Conservation (phyloP, 30 jellyfish, hydroid and myxozoan genomes). For the Chironex yamaguchii region DNA sequence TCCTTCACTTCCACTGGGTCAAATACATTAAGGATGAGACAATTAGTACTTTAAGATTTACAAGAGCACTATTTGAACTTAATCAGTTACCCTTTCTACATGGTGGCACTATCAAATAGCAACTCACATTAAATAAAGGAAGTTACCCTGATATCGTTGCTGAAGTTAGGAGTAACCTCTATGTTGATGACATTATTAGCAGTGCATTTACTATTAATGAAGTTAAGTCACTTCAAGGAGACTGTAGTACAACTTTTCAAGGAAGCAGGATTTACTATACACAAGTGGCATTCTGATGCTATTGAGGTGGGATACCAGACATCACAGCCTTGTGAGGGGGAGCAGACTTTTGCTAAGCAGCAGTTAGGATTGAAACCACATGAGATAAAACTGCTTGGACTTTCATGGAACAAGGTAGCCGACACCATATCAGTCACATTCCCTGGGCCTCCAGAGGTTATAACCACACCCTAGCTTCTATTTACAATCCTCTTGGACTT, state of each 20-base stretch:
- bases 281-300: constrained; percentile 74
- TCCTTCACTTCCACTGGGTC: constrained; percentile 55
- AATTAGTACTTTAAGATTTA: constrained; percentile 31
- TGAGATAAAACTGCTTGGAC: constrained; percentile 69
- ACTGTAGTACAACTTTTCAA: constrained; percentile 31
- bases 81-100: constrained; percentile 62
- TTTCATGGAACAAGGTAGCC: constrained; percentile 65
- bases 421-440: constrained; percentile 62
- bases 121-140: constrained; percentile 10
- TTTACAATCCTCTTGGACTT: constrained; percentile 70
- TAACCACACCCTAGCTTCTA: constrained; percentile 42
- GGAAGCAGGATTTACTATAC: constrained; percentile 51
- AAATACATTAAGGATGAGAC: constrained; percentile 18
- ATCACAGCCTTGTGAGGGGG: not conserved
- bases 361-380: constrained; percentile 41
- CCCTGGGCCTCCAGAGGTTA: constrained; percentile 4
- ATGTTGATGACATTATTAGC: constrained; percentile 59
- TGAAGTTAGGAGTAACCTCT: constrained; percentile 23
- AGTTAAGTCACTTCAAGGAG: constrained; percentile 26
- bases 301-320: constrained; percentile 18
- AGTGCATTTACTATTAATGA: constrained; percentile 24
- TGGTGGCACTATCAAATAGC: constrained; percentile 61
- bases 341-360: constrained; percentile 61
- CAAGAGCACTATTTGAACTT: constrained; percentile 68
- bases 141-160: constrained; percentile 17